These are phyloP conservation scores for Ichneumon xanthorius DNA, from an alignment of 2,888 invertebrate genomes.

Conservation along the genomic window DNA sequence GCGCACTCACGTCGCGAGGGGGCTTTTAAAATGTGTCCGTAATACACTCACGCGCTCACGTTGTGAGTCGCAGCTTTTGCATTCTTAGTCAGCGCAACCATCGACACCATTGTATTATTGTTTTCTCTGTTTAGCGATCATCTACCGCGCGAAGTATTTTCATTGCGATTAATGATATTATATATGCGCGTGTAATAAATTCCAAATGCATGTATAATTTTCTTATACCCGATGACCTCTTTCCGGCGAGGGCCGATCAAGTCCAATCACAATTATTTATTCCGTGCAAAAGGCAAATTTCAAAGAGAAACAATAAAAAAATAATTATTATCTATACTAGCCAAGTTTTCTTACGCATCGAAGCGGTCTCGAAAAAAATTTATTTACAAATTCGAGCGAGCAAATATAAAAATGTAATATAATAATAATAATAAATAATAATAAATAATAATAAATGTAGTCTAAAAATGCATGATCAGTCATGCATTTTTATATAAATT, in stretches of 20 bases:
- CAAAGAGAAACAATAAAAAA: neutral
- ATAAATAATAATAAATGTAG: no score
- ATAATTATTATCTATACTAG: conserved; percentile 2
- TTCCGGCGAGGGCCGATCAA: neutral
- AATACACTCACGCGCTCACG: conserved; percentile 29
- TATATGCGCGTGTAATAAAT: neutral
- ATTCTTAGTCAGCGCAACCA: conserved; percentile 43
- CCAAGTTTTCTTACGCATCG: neutral
- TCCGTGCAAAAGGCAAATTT: neutral
- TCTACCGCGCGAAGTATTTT: neutral
- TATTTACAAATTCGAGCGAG: conserved; percentile 7
- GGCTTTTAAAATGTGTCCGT: conserved; percentile 38
- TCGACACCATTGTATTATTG: conserved; percentile 53
- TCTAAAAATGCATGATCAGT: no score
- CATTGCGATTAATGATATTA: conserved; percentile 37
- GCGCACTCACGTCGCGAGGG: conserved; percentile 15
- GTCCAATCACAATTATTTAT: neutral
- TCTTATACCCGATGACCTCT: neutral
- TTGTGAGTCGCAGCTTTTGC: conserved; percentile 26
- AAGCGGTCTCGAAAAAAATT: neutral
- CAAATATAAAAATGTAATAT: neutral
- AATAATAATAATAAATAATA: no score
- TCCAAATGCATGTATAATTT: conserved; percentile 5
- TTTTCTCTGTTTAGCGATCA: conserved; percentile 19
- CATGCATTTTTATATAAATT: neutral